Base-by-base conservation (phyloP, 2,888 invertebrate species). In the Gryllus longicercus region DNA sequence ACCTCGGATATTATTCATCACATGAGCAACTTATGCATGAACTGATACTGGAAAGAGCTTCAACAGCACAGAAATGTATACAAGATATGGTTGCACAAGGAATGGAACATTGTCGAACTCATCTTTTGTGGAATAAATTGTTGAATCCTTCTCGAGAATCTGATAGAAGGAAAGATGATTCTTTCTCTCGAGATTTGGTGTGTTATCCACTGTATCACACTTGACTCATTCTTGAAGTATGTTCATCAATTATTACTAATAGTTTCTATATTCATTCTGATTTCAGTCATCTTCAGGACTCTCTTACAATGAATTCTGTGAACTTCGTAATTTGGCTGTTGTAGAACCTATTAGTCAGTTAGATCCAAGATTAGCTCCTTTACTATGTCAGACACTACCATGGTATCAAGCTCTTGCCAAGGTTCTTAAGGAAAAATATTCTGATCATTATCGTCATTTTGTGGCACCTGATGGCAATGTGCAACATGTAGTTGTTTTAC, bases 121-220 rank as follows among this genome's bases (percentile, higher is more conserved):
- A 93, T 86, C 86, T 90, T n/a, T 87, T 93, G 8, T 94, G 94
- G 94, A 91, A 92, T 83, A 90, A 92, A 84, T 87, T 94, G 80
- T 86, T 92, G n/a, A 81, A 80, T 79, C 77, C 81, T 16, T 84
- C 83, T 21, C 81, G 81, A 50, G 81, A 79, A 75, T 51, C 78
- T 51, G 81, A 81, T 16, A 82, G 74, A 80, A 81, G 74, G 82
- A 84, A 84, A 81, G 84, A 84, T 79, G 86, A 84, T 79, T 85
- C 84, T 51, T 82, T 11, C 83, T 51, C 87, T 86, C 81, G 85
- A 86, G 77, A 84, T 74, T 82, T 79, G 80, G 84, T 84, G 81
- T 78, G 75, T 75, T 51, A 23, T 51, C 50, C 21, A 49, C 50
- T 79, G 25, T 74, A 76, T 49, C 76, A 16, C 16, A 10, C 51